These are phyloP conservation scores for Hypomecis punctinalis DNA, from an alignment of 2,888 invertebrate species.

Conservation along the genomic window DNA sequence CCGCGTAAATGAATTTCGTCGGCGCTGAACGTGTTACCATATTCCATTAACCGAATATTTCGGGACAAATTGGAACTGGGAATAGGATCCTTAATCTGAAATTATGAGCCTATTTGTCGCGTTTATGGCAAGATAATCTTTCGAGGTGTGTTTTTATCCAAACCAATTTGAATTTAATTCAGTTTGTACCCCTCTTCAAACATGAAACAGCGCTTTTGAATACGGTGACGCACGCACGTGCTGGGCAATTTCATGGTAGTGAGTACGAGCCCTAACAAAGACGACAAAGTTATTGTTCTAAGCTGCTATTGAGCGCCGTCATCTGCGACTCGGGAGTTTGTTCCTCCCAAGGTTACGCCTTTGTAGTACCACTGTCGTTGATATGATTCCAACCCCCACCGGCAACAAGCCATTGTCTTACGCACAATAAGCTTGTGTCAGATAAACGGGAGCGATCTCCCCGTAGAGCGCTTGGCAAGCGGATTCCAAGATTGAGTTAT, in stretches of 20 bases:
- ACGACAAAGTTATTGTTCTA: slow-evolving; percentile 67
- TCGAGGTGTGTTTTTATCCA: slow-evolving; percentile 37
- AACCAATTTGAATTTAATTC: slow-evolving; percentile 32
- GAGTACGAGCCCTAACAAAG: slow-evolving; percentile 64
- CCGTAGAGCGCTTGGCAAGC: slow-evolving; percentile 48
- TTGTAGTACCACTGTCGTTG: slow-evolving; percentile 46
- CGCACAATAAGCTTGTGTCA: slow-evolving; percentile 54
- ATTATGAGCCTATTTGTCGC: slow-evolving; percentile 38
- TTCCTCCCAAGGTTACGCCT: slow-evolving; percentile 59
- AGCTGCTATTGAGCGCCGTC: slow-evolving; percentile 49
- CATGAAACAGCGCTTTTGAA: slow-evolving; percentile 38
- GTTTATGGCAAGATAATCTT: slow-evolving; percentile 38
- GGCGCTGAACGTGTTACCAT: slow-evolving; percentile 40
- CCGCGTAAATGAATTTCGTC: slow-evolving; percentile 38
- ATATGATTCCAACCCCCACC: slow-evolving; percentile 52
- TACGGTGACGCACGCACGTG: slow-evolving; percentile 58
- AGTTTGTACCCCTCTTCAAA: slow-evolving; percentile 22
- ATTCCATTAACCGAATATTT: slow-evolving; percentile 46
- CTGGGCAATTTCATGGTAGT: slow-evolving; percentile 53
- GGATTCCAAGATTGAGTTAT: slow-evolving; percentile 48
- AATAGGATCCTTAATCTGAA: slow-evolving; percentile 40
- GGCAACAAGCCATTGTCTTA: slow-evolving; percentile 63
- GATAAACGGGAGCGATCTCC: slow-evolving; percentile 57
- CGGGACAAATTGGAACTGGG: slow-evolving; percentile 43
- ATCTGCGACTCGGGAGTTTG: slow-evolving; percentile 62